A percentile compares a stretch with the other conserved stretches of the same genome.
These are phyloP conservation scores for Heliconius hortense DNA, from an alignment of 2,888 invertebrate species.

Conservation along the genomic window DNA sequence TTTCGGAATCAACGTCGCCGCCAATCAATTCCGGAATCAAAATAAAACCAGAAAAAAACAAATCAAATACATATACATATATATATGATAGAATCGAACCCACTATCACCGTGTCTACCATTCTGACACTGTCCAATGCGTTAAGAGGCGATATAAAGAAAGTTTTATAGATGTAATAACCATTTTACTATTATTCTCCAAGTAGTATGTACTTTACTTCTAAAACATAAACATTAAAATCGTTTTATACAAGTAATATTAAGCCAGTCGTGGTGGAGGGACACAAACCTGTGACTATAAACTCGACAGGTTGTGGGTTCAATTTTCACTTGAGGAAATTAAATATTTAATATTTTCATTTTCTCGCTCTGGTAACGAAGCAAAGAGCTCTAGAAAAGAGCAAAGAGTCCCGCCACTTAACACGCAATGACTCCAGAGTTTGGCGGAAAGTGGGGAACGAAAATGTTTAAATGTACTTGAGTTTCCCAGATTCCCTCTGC, in stretches of 20 bases:
- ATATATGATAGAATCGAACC: too few relatives aligned
- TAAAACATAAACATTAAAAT: background rate
- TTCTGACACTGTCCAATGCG: too few relatives aligned
- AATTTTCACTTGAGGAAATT: background rate
- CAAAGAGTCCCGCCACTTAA: background rate
- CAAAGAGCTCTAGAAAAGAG: background rate
- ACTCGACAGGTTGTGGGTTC: background rate
- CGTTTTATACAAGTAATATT: background rate
- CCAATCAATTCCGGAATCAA: too few relatives aligned
- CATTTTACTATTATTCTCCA: background rate
- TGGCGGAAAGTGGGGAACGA: background rate
- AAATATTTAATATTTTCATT: background rate
- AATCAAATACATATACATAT: too few relatives aligned
- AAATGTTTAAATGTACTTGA: background rate
- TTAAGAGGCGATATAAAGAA: too few relatives aligned
- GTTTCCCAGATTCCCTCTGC: background rate
- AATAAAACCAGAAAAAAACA: too few relatives aligned
- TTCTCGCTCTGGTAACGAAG: background rate
- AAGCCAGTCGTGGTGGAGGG: background rate
- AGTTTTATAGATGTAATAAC: too few relatives aligned
- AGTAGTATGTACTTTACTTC: too few relatives aligned
- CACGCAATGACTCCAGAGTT: too few relatives aligned
- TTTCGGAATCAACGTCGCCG: too few relatives aligned
- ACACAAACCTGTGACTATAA: background rate
- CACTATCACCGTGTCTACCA: too few relatives aligned